These are phyloP conservation scores for Cygnus buccinator DNA, from an alignment of 2,113 vertebrate genomes.

Conservation along the genomic window DNA sequence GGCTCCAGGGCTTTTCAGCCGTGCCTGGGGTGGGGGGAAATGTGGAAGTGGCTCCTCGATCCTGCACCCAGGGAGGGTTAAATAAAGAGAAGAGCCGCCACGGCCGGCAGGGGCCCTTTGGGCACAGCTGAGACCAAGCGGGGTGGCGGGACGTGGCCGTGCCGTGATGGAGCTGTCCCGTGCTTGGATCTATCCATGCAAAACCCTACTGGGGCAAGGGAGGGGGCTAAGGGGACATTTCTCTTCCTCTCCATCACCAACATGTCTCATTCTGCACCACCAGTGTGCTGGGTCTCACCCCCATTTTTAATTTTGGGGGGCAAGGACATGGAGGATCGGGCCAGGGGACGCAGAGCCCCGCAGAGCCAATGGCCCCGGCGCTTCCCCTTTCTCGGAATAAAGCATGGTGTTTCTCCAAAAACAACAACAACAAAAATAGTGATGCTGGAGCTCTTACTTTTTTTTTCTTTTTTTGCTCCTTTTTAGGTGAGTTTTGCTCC, in stretches of 20 bases:
- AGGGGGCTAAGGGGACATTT: neutral
- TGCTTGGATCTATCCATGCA: neutral
- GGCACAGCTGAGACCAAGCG: neutral
- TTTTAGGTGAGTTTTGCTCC: conserved; percentile 43
- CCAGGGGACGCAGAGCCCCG: neutral
- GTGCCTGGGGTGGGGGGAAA: neutral
- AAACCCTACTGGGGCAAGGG: rapidly evolving
- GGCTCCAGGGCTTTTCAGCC: neutral
- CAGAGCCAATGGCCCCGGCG: neutral
- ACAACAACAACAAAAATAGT: neutral
- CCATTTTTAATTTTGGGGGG: neutral
- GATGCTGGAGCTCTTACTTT: conserved; percentile 37
- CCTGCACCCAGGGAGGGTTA: neutral
- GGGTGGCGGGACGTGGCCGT: neutral
- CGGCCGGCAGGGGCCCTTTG: neutral
- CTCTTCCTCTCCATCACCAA: neutral
- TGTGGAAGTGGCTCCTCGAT: conserved; percentile 26
- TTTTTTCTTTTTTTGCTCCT: neutral
- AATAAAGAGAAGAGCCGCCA: neutral
- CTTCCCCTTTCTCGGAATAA: conserved; percentile 75
- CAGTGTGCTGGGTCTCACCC: neutral
- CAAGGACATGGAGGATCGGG: neutral
- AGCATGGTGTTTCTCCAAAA: conserved; percentile 17
- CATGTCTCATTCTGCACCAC: neutral
- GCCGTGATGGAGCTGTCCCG: rapidly evolving